Base-by-base conservation (phyloP, 2,888 invertebrate genomes). In the Camponotus fellah region DNA sequence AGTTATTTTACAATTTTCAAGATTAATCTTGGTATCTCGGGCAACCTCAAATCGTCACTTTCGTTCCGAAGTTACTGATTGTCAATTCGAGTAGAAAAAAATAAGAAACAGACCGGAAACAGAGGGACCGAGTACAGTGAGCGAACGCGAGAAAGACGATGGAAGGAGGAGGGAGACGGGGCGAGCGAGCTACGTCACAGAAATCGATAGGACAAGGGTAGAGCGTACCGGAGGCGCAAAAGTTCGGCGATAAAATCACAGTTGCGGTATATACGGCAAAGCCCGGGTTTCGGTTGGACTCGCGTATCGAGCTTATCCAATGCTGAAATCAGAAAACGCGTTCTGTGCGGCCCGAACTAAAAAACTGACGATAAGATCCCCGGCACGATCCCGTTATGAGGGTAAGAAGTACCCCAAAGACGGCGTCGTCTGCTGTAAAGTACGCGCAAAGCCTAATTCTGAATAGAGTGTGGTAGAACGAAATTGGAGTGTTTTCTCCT, bases 151-250 rank as follows among this genome's bases (percentile, higher is more conserved):
- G 43, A 46, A 56, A 82, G 76, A 84, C 60, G 66, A 69, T 49
- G 66, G 46, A 74, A 56, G n/a, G 71, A 60, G 58, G 53, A 37
- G 71, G 21, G 69, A 71, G 77, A 80, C 66, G 74, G 58, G 66
- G 82, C 71, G 77, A 58, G 77, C 53, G 77, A 37, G 60, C 79
- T 80, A 72, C 79, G 79, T 79, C 79, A 79, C 60, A 37, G 71
- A 80, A 91, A 91, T 90, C 91, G 90, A 90, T 89, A 90, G 89
- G 75, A 87, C 86, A 88, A 85, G 88, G 90, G 85, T 89, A 88
- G 88, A 71, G 88, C 83, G 84, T 86, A 83, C 6, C 75, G 87
- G 86, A 87, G 85, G 83, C 84, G 84, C 86, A 87, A 86, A 88
- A 91, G 83, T 91, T 88, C 82, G 85, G 85, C 83, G 85, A 85